These are phyloP conservation scores for Oreotragus oreotragus DNA, from an alignment of 2,113 vertebrate genomes.

Conservation along the genomic window DNA sequence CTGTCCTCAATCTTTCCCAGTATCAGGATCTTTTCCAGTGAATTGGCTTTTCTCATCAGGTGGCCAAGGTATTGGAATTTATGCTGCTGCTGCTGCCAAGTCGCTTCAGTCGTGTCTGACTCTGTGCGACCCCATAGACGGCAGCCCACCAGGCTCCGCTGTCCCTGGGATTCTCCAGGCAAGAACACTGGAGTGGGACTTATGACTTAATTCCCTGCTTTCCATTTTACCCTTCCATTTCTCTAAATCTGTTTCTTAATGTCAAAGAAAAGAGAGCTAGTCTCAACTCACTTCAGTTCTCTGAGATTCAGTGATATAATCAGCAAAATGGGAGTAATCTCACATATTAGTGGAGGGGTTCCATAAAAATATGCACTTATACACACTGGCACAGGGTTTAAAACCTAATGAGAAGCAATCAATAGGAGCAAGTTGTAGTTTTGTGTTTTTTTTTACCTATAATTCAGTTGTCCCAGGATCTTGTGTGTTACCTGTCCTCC, in stretches of 20 bases:
- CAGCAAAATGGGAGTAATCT: background rate
- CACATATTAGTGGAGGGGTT: background rate
- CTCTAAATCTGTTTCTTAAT: background rate
- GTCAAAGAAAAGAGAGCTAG: background rate
- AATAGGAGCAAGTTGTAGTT: background rate
- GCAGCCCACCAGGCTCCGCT: background rate
- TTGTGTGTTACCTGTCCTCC: background rate
- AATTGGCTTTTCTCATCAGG: background rate
- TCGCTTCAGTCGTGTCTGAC: background rate
- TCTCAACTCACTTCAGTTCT: background rate
- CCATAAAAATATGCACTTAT: background rate
- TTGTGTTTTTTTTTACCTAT: background rate
- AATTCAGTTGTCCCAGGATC: background rate
- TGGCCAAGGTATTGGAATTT: background rate
- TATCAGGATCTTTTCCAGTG: background rate
- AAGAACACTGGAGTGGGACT: background rate
- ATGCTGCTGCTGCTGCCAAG: background rate
- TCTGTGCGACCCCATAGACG: background rate
- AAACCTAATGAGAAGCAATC: background rate
- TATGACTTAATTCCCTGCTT: background rate
- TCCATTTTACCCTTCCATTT: background rate
- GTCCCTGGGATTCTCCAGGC: background rate
- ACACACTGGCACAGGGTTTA: background rate
- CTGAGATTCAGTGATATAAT: background rate
- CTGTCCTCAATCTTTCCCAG: background rate